Evolutionary conservation across 2,113 vertebrate genomes (phyloP), one percentile per base, ranked within the genome.

Genomic region (Muntiacus reevesi): DNA sequence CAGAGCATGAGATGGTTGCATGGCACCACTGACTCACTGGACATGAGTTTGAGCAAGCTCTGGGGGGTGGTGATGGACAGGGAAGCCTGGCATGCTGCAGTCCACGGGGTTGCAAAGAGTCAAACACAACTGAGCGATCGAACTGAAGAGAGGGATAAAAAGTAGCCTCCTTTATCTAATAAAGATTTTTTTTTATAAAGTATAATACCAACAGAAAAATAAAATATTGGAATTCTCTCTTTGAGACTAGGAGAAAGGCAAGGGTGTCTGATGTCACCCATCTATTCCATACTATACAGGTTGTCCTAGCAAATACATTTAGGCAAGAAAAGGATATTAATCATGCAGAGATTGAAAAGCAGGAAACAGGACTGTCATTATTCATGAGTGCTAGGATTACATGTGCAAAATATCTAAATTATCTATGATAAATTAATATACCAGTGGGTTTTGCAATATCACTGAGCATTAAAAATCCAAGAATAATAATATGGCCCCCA

Each of bases 31-130:
- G 5, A 71, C 19, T 71, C 19, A 0, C 17, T 71, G n/a, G 64
- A 71, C 17, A 36, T 71, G n/a, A 71, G n/a, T 71, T 6, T 71
- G 64, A 1, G n/a, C n/a, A 71, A 40, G 67, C 67, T 71, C 10
- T 23, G 19, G n/a, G 64, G 1, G 19, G 40, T 23, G n/a, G n/a
- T 12, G n/a, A 71, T 71, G 10, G 19, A 71, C 67, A 71, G 19
- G 10, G n/a, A 71, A 71, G 19, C 9, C n/a, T 23, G 5, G 67
- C 0, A 0, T 71, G 19, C 23, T 21, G 19, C n/a, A 71, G 67
- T 71, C n/a, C 4, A 21, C 11, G 17, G 17, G 64, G 17, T 36
- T n/a, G 1, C n/a, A 71, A 40, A 71, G 67, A 40, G 10, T 71
- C 0, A 0, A 19, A 71, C 19, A 71, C 67, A 71, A 71, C n/a